These are phyloP conservation scores for Nebria salina DNA, from an alignment of 2,888 invertebrate species.

Conservation along the genomic window DNA sequence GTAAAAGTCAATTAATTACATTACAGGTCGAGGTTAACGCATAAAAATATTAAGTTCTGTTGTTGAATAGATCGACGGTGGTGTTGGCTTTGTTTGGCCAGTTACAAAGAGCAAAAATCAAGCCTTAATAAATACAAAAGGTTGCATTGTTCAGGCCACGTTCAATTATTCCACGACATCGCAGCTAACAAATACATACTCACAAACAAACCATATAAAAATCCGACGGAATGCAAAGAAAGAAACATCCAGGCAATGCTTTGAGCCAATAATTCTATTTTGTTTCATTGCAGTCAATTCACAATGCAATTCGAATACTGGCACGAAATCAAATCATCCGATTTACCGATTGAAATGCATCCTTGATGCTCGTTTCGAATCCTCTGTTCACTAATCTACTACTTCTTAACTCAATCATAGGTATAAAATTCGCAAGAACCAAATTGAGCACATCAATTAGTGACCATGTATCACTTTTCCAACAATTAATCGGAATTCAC, in stretches of 20 bases:
- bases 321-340: conserved; percentile 13
- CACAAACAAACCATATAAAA: neutral
- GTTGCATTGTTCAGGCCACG: conserved; percentile 20
- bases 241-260: neutral
- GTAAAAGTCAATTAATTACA: conserved; percentile 20
- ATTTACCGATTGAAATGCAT: conserved; percentile 9
- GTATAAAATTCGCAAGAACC: neutral
- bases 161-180: conserved; percentile 21
- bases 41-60: conserved; percentile 20
- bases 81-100: conserved; percentile 13
- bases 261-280: conserved; percentile 23
- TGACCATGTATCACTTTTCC: neutral
- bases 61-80: conserved; percentile 11
- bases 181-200: conserved; percentile 10
- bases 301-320: conserved; percentile 1
- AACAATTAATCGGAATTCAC: neutral
- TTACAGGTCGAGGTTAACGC: conserved; percentile 20
- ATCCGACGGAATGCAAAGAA: neutral
- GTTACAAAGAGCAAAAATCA: conserved; percentile 16
- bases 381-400: neutral
- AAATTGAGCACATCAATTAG: neutral
- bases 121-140: conserved; percentile 23
- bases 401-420: neutral
- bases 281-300: conserved; percentile 20
- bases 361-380: neutral